These are phyloP conservation scores for Smithornis capensis DNA, from an alignment of 2,113 vertebrate species.

Conservation along the genomic window DNA sequence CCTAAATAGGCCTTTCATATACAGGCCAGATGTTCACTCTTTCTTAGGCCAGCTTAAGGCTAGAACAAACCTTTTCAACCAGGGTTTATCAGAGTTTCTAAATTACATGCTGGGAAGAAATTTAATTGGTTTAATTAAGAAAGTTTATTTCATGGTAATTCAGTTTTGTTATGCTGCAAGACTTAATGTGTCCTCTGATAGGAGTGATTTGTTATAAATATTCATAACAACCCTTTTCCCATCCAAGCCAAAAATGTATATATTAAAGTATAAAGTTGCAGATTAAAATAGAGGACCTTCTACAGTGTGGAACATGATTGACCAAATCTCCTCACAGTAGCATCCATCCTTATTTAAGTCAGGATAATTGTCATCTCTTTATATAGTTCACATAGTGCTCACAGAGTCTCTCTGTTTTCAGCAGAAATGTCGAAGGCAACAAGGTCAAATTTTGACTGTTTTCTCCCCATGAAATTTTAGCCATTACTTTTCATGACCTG, in stretches of 20 bases:
- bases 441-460: not conserved
- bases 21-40: conserved; percentile 79
- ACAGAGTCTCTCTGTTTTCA: not conserved
- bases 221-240: conserved; percentile 67
- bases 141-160: conserved; percentile 87
- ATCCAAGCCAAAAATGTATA: not conserved
- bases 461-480: not conserved
- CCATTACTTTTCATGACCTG: not conserved
- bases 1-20: conserved; percentile 66
- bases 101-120: conserved; percentile 84
- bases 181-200: conserved; percentile 83
- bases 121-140: conserved; percentile 88
- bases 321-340: not conserved
- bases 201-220: conserved; percentile 80
- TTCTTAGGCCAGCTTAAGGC: conserved; percentile 80
- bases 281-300: not conserved
- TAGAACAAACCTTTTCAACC: conserved; percentile 82
- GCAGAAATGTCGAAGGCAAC: conserved; percentile 1
- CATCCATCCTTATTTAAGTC: not conserved
- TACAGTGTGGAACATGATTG: not conserved
- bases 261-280: conserved; percentile 1
- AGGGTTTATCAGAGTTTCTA: conserved; percentile 84
- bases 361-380: not conserved
- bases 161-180: conserved; percentile 82
- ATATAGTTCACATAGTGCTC: not conserved